Evolutionary conservation across 2,888 invertebrate species (phyloP), one percentile per base, ranked within the genome.

Genomic region (Agrotis segetum): DNA sequence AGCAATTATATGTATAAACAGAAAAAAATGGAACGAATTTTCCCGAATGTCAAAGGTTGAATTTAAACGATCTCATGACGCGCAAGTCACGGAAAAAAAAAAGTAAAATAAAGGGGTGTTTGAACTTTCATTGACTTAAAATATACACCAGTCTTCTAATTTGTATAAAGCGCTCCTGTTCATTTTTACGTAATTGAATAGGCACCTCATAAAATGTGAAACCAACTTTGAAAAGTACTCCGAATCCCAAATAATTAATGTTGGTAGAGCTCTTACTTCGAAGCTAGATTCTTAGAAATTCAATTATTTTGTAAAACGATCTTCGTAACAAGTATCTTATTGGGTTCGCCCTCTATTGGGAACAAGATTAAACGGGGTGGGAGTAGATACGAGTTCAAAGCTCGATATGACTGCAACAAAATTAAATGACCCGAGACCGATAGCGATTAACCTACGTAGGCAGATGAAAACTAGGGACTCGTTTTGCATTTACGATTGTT

Each of bases 251-350:
- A 66, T 68, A 72, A 75, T 67, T 46, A 79, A 64, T 68, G 59
- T 67, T 69, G 13, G 55, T 63, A 67, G 59, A 69, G 52, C 60
- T 71, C 64, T 53, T 34, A 59, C 59, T 71, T 52, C 79, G 67
- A 17, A 68, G 70, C 59, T 68, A 68, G 55, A 65, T 73, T 71
- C 71, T 69, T 53, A 71, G 68, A 77, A 79, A 79, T 76, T 79
- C 75, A 72, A 83, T 77, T 83, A 72, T 81, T 72, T 70, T 67
- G 56, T 79, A 64, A 69, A 81, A 74, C 53, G 72, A 62, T 81
- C 62, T 67, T 29, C 44, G 55, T 75, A 68, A 77, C 77, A 72
- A 73, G 73, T 80, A 75, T 68, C 69, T 73, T 68, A 77, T 77
- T 75, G 71, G 68, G 67, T 79, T 62, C 72, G 53, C 59, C 71